phyloP scores from a whole-genome alignment of 2,797 vertebrate genomes.

The Enteromius unitaeniatus region DNA sequence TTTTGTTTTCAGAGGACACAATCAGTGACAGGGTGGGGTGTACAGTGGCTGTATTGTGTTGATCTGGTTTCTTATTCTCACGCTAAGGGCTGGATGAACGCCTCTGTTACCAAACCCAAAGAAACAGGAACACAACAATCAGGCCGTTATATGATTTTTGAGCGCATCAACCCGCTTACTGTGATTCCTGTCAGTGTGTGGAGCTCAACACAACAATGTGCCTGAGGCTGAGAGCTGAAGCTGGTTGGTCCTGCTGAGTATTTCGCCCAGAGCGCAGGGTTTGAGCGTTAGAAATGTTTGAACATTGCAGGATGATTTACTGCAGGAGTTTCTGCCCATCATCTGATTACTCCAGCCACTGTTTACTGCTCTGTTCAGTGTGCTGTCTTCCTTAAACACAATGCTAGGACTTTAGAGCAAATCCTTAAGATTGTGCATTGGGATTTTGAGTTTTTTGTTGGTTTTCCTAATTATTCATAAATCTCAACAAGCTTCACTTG shows the following conservation, averaged over 20 bases:
- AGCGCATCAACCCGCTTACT: no score
- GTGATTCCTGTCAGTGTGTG: background rate
- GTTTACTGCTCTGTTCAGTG: no score
- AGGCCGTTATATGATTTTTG: background rate
- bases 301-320: background rate
- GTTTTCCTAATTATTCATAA: no score
- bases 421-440: no score
- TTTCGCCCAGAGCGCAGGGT: background rate
- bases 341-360: no score
- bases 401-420: no score
- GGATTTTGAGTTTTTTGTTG: no score
- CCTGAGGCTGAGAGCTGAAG: background rate
- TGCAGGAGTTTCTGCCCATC: background rate
- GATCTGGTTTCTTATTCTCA: background rate
- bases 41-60: background rate
- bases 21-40: no score
- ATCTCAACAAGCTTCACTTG: no score
- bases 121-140: background rate
- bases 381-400: no score
- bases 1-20: background rate
- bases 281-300: background rate
- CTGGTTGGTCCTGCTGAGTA: background rate
- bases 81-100: background rate
- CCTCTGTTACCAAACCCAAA: background rate
- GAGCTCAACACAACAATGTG: background rate